Evolutionary conservation across 2,113 vertebrate species (phyloP), one percentile per base, ranked within the genome.

Genomic region (Sceloporus tristichus): DNA sequence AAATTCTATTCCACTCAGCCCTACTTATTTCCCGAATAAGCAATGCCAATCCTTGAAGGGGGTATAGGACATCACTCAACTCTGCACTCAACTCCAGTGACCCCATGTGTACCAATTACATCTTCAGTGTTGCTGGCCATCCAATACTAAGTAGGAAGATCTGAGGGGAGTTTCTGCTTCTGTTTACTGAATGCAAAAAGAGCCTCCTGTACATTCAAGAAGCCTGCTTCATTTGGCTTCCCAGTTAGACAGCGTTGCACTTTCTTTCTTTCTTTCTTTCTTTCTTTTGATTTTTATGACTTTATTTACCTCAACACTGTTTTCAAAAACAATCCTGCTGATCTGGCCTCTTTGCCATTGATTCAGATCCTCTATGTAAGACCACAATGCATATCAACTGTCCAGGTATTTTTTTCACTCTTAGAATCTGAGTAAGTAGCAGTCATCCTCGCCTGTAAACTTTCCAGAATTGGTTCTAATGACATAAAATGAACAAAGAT

Each of bases 331-430:
- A 90, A 95, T 91, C 9, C 90, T 97, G 94, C 91, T 94, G 89
- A 99, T 95, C 66, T 91, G 96, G 82, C 97, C 98, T 96, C 98
- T 97, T 78, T 95, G 97, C 99, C 99, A 99, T 68, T 96, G 94
- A 84, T 96, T 95, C 87, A 97, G 91, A 29, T 96, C 95, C 4
- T 16, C 84, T 0, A 97, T 2, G 1, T 95, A 95, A 86, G 98
- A 91, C 97, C 98, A 91, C 98, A 99, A 85, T 94, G 93, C 98
- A 98, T 98, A 75, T 92, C 90, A 0, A 76, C 93, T 88, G 97
- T 93, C 98, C 98, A 99, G 29, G 92, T 88, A 77, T 97, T 13
- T 0, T 93, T 89, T 54, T 96, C 87, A 4, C 94, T 94, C 82
- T 97, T 95, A 2, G 94, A 95, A 9, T 82, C 94, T 38, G 85